Evolutionary conservation across 2,888 invertebrate genomes (phyloP).

Genomic region (Oligia strigilis): DNA sequence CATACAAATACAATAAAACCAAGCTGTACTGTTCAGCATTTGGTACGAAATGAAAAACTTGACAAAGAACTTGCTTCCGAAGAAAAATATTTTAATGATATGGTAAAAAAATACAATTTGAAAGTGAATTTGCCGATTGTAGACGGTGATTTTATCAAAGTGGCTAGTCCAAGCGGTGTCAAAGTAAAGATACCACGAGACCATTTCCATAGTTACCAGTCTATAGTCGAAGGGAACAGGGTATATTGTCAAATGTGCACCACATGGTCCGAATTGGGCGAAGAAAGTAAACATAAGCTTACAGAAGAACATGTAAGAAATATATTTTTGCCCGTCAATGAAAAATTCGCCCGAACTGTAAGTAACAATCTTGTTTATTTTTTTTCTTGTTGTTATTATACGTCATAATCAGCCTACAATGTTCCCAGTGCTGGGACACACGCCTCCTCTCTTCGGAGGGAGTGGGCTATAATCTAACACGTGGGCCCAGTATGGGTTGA

Average conservation of each 20-base stretch:
- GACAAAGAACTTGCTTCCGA: not conserved
- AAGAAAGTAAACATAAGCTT: not conserved
- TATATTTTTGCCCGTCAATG: not conserved
- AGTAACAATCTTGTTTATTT: not conserved
- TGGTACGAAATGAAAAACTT: not conserved
- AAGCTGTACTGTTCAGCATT: not conserved
- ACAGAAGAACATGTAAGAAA: not conserved
- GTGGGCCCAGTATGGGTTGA: too few relatives aligned
- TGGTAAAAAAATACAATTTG: not conserved
- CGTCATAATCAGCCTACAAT: not conserved
- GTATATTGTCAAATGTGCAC: conserved; percentile 3
- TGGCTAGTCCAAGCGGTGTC: not conserved
- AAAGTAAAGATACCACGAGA: not conserved
- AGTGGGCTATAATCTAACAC: too few relatives aligned
- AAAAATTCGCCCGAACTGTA: not conserved
- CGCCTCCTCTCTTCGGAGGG: not conserved
- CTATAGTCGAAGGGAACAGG: not conserved
- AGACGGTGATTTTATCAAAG: conserved; percentile 2
- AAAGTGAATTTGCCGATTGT: not conserved
- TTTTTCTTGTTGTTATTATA: not conserved
- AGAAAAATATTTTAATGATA: not conserved
- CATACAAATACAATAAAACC: not conserved
- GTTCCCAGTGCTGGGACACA: not conserved
- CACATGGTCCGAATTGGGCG: rapidly evolving
- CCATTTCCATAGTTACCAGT: not conserved